Conservation (phyloP, 2,113 vertebrate genomes). For the Noctilio leporinus region DNA sequence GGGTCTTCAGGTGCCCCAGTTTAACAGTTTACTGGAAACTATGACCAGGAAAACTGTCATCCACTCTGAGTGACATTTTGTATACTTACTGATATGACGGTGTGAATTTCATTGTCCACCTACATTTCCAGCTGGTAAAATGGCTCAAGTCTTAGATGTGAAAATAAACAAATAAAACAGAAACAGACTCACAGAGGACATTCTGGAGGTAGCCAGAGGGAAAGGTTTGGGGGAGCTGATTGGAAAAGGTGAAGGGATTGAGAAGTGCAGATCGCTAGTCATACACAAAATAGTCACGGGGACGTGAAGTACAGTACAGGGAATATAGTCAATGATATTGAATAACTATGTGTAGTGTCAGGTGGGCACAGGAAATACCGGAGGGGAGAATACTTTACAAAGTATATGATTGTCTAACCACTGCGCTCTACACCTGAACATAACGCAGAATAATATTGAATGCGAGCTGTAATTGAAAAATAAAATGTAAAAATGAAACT, state of each 20-base stretch:
- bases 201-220: background rate
- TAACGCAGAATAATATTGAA: background rate
- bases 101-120: background rate
- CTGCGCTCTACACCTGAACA: background rate
- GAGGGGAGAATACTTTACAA: background rate
- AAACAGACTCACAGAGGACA: background rate
- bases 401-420: background rate
- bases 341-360: background rate
- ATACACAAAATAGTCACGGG: background rate
- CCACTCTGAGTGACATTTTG: background rate
- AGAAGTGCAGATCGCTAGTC: background rate
- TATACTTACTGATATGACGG: background rate
- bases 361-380: background rate
- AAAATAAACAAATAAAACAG: background rate
- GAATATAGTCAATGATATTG: accelerated
- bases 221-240: background rate
- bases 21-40: background rate
- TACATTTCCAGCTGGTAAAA: background rate
- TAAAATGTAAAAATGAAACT: background rate
- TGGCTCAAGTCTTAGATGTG: background rate
- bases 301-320: background rate
- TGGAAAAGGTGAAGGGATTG: background rate
- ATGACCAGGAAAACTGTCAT: background rate
- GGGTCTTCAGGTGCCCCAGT: background rate
- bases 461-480: background rate